Evolutionary conservation across 1,140 invertebrate species (phyloP).

Genomic region (Lithobius niger): DNA sequence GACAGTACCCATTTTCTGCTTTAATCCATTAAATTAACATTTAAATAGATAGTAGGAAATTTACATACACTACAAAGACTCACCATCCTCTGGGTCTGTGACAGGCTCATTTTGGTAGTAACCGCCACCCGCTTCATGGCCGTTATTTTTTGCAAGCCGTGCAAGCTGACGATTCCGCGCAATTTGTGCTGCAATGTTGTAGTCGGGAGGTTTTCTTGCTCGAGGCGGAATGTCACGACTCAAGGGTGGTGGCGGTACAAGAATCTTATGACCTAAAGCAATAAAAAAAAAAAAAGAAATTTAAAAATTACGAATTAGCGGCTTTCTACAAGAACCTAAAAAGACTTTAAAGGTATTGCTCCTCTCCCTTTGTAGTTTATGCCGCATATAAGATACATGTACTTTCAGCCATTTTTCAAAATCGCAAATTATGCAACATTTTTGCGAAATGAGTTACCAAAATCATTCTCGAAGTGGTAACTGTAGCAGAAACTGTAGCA

Average conservation of each 20-base stretch:
- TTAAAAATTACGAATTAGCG: background rate
- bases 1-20: too few species aligned
- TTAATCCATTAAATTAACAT: too few species aligned
- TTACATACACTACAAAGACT: constrained; percentile 10
- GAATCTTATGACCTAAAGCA: background rate
- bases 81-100: constrained; percentile 48
- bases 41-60: too few species aligned
- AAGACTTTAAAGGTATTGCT: too few species aligned
- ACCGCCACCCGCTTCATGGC: constrained; percentile 61
- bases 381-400: too few species aligned
- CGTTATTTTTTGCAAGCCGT: constrained; percentile 63
- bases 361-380: too few species aligned
- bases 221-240: constrained; percentile 17
- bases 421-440: too few species aligned
- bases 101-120: constrained; percentile 44
- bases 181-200: constrained; percentile 65
- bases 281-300: background rate
- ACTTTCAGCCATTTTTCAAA: too few species aligned
- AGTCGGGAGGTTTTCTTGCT: constrained; percentile 43
- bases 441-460: too few species aligned
- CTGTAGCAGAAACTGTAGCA: too few species aligned
- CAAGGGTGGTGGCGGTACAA: constrained; percentile 14
- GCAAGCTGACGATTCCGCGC: constrained; percentile 44
- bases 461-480: too few species aligned
- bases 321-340: too few species aligned